Base-by-base conservation (phyloP, 2,113 vertebrate genomes). In the Toxostoma redivivum region DNA sequence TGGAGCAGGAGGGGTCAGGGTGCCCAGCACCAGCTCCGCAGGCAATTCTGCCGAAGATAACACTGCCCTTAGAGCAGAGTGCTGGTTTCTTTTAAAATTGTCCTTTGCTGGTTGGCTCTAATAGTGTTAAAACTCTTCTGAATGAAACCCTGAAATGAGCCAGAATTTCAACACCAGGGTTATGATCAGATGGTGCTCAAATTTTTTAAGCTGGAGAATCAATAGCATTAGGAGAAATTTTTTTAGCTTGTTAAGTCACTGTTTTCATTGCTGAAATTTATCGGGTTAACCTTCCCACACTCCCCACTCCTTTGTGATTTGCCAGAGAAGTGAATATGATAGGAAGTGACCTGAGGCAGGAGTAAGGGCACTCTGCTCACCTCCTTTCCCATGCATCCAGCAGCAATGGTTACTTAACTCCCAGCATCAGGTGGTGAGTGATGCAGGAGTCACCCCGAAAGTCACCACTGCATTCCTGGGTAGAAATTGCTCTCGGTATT, bases 31-130 rank as follows among this genome's bases (percentile, higher is more conserved):
- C 70, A 45, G 0, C 81, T 21, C 28, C 2, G 1, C 8, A 56
- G 51, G 44, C 42, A 35, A 16, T 4, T 51, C 28, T 30, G 69
- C 16, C 8, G 50, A 8, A 47, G 30, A 10, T 15, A 19, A 15
- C 3, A 2, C 25, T 61, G 78, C 22, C 0, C 0, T 37, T 17
- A 40, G 40, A 45, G 53, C 47, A n/a, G 47, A 30, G 24, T 9
- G 67, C 33, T 67, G 67, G 11, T 50, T 67, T 74, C 28, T 78
- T 84, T 58, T 33, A 13, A 27, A 79, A 42, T 31, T 45, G 8
- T 42, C 65, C 31, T 44, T 40, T 11, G 25, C 60, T 69, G 35
- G 2, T 66, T 86, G 81, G 42, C 50, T 77, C 28, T 58, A 35
- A 2, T 7, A 15, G 40, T 7, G 24, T 69, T 51, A 42, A 74